Base-by-base conservation (phyloP, 2,113 vertebrate species). In the Phalacrocorax pelagicus region DNA sequence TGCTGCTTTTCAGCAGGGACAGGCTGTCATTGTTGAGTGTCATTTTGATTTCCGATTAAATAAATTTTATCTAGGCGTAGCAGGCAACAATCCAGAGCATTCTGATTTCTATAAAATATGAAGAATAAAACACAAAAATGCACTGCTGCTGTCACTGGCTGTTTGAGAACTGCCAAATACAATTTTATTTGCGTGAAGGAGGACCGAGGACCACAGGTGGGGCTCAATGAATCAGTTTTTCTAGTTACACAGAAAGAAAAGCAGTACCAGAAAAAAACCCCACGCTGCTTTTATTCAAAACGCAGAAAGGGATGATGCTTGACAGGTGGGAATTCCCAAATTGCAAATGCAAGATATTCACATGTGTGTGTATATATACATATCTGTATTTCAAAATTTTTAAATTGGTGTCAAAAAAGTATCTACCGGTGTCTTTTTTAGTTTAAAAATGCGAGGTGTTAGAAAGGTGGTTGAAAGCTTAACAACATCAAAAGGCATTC, bases 281-380 rank as follows among this genome's bases (percentile, higher is more conserved):
- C 15, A 38, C 0, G 1, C 34, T 57, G 59, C 22, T 85, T 84
- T 87, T 26, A 34, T 85, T 77, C 30, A 70, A 47, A 78, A 62
- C 36, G 51, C 24, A 61, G 21, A 34, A 69, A 12, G n/a, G 46
- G 32, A 77, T 71, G 40, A 38, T 59, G 22, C 29, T 38, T 77
- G 42, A 29, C 54, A 65, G 66, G 27, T 86, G 17, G 55, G 63
- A 67, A 77, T 63, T 59, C 55, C 36, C 73, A 29, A 87, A 52
- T 4, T 63, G 36, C 26, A 83, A 65, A 63, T 77, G 30, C 36
- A 75, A 70, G 89, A 58, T 36, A 18, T 8, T 12, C 51, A 9
- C 5, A 2, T 51, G 44, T 46, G 8, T 21, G 11, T 1, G 7
- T 32, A 7, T 34, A 36, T 19, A 23, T 7, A 5, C 29, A 4